Evolutionary conservation across 2,113 vertebrate genomes (phyloP), one percentile per base, ranked within the genome.

Genomic region (Pygoscelis antarcticus): DNA sequence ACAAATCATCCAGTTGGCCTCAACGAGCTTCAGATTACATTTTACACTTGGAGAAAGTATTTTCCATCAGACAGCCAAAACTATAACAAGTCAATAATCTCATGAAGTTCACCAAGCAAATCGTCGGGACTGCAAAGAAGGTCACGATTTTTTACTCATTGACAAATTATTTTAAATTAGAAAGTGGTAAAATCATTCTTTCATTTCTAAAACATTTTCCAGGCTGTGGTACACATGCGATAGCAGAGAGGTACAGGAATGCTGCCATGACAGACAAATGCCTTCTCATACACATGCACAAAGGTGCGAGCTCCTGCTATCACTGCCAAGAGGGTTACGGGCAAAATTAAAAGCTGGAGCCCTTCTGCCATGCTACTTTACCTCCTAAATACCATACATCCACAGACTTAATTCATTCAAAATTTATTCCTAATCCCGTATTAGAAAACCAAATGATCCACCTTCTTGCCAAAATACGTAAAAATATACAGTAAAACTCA

Each of bases 221-320:
- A 60, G 46, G 60, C 52, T 60, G 58, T 25, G 44, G 32, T 13
- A 58, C 15, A 16, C 44, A 3, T 1, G 7, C 0, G 0, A 29
- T 2, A 52, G 44, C 51, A 51, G 42, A 32, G 52, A 52, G 57
- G 49, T 57, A 51, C 10, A 7, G 19, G 49, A 46, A 70, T 1
- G 4, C 25, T 55, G 29, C 34, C 7, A 3, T 2, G 18, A 44
- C 65, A 51, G 10, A 65, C 42, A 69, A 74, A 58, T 8, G 14
- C 27, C 16, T 42, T 51, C 42, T 49, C 42, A 10, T 2, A 40
- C 16, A 18, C 11, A 7, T 0, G 7, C 6, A 2, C 3, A 18
- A 32, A 57, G 21, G 13, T 22, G 18, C 3, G 26, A 62, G 70
- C 47, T 83, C 42, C 90, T 25, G 46, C 17, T 23, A 7, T 15